These are phyloP conservation scores for Willisornis vidua DNA, from an alignment of 2,113 vertebrate species.

Conservation along the genomic window DNA sequence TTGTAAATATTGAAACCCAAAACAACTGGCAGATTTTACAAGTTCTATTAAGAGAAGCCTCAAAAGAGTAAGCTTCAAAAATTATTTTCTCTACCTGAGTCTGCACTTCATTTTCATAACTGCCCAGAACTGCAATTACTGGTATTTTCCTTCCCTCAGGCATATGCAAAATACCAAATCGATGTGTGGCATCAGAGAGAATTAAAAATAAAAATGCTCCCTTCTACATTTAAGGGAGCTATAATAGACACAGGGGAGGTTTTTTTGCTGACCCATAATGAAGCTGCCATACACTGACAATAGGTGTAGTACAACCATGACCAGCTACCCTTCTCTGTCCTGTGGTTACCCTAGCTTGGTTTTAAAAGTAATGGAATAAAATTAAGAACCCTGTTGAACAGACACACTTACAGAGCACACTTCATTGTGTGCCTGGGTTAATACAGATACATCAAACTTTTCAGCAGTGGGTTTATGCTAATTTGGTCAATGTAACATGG, in stretches of 20 bases:
- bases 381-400: background rate
- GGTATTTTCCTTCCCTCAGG: background rate
- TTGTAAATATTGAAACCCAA: background rate
- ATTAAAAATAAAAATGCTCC: background rate
- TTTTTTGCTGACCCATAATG: background rate
- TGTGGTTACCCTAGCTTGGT: background rate
- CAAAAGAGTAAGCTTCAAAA: background rate
- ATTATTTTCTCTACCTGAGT: background rate
- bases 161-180: background rate
- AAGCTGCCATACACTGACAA: background rate
- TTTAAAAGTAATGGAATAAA: background rate
- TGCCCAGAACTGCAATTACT: background rate
- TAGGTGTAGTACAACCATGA: too few species aligned
- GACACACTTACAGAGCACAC: background rate
- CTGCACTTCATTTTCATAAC: background rate
- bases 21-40: background rate
- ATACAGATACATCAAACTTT: background rate
- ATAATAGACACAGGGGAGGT: background rate
- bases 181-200: background rate
- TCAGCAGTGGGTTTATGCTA: background rate
- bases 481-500: rapidly evolving
- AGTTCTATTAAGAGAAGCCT: background rate
- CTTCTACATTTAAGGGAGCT: background rate
- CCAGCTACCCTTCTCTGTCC: background rate
- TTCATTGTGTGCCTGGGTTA: background rate